Percentiles rank a stretch among this genome's conserved stretches.
phyloP scores from a whole-genome alignment of 2,797 vertebrate species.

The Sibirionetta formosa region DNA sequence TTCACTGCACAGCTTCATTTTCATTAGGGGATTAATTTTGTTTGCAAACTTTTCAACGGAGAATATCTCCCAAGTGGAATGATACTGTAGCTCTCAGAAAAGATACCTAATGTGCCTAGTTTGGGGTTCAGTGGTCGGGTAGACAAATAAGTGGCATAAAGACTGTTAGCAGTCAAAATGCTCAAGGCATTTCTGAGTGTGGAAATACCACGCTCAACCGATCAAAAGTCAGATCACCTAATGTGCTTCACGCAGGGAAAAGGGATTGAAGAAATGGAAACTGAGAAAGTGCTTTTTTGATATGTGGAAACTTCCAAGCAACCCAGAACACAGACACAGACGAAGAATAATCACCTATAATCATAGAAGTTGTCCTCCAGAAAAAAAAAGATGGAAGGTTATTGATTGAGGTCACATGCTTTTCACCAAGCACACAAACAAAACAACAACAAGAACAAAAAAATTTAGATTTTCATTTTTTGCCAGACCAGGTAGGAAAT shows the following conservation, averaged over 20 bases:
- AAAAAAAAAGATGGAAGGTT: neutral
- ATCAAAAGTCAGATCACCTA: neutral
- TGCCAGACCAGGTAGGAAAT: neutral
- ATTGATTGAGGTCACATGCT: neutral
- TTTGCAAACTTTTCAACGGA: neutral
- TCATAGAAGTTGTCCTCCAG: neutral
- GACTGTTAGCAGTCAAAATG: neutral
- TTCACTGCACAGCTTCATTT: neutral
- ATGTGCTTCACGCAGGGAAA: fast-evolving
- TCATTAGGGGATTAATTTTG: neutral
- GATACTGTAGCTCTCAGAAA: too few relatives aligned
- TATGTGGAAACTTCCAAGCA: neutral
- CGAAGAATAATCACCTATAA: neutral
- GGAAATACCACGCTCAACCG: fast-evolving
- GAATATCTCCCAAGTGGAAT: neutral
- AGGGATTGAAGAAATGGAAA: neutral
- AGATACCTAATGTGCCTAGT: too few relatives aligned
- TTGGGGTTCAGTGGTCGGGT: neutral
- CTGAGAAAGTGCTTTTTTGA: neutral
- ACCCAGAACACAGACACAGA: neutral
- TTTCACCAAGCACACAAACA: neutral
- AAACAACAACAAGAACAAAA: neutral
- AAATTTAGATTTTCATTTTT: neutral
- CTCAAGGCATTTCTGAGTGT: neutral
- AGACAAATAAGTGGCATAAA: neutral